These are phyloP conservation scores for Aphelocoma californica DNA, from an alignment of 2,797 vertebrate genomes.

Conservation along the genomic window DNA sequence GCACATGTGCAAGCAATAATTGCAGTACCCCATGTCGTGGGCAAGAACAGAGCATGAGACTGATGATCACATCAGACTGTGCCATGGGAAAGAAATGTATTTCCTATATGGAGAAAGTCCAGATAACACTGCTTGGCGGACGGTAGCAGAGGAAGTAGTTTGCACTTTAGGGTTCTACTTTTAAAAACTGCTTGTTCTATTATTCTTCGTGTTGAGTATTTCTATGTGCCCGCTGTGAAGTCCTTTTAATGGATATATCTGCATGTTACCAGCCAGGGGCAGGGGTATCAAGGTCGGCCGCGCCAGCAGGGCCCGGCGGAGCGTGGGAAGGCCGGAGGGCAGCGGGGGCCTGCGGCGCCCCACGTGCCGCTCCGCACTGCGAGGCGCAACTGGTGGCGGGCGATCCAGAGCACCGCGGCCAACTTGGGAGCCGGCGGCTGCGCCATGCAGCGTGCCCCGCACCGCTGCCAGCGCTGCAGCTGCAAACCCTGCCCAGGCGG, in stretches of 20 bases:
- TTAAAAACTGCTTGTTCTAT: not conserved
- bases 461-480: not conserved
- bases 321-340: rapidly evolving
- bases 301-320: not conserved
- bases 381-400: not conserved
- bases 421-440: not conserved
- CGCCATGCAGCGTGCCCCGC: not conserved
- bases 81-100: not conserved
- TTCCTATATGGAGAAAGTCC: not conserved
- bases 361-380: not conserved
- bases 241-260: rapidly evolving
- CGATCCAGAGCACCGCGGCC: rapidly evolving
- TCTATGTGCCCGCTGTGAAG: no score
- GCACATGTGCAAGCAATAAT: rapidly evolving
- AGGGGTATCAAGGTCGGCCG: rapidly evolving
- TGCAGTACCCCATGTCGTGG: not conserved
- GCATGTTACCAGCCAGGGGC: rapidly evolving
- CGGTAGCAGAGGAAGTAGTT: not conserved
- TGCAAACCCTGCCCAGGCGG: not conserved
- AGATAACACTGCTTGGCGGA: not conserved
- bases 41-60: not conserved
- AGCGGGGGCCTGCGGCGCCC: not conserved
- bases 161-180: not conserved
- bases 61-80: not conserved
- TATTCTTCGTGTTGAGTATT: not conserved